Base-by-base conservation (phyloP, 2,797 vertebrate genomes). In the Tarsius wallacei region DNA sequence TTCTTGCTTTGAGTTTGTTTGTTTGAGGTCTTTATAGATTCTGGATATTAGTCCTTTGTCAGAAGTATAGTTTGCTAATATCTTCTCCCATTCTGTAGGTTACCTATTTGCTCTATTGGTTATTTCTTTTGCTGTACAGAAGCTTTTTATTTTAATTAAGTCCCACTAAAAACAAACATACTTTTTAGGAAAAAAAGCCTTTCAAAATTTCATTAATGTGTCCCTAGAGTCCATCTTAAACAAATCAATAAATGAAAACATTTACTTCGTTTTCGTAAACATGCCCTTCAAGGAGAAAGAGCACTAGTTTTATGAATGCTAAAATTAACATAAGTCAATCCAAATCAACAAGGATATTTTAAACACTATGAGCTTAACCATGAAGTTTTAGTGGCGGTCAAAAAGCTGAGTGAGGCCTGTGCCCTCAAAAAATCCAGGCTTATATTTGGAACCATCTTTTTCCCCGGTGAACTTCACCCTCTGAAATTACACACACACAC, bases 141-240 rank as follows among this genome's bases (percentile, higher is more conserved):
- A 42, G 42, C 42, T 5, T 42, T 42, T 42, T 42, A 42, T 42
- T 42, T 42, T 42, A 4, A 42, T 42, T 42, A 42, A 42, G 42
- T 42, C 42, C 42, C 42, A 42, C 42, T 42, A 42, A 93, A 42
- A 83, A 88, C 6, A 95, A 74, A 82, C 14, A 55, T 7, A 74
- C 19, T 87, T 96, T 93, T 55, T 12, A 77, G 83, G 93, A 87
- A 94, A 87, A 42, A 91, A 95, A 85, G 77, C 0, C 47, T 64
- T 94, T 91, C 3, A 51, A 96, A 95, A 90, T 93, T 10, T 70
- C 24, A 71, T 64, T 70, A 73, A 73, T 83, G 42, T 71, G 59
- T 36, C 14, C 24, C 49, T 68, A 49, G 22, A 74, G 24, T 21
- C 28, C 31, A 49, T 51, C 36, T 86, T 91, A 36, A 86, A n/a